Percentiles rank a stretch among this genome's conserved stretches.
These are phyloP conservation scores for Oriolus oriolus DNA, from an alignment of 2,113 vertebrate species.

Conservation along the genomic window DNA sequence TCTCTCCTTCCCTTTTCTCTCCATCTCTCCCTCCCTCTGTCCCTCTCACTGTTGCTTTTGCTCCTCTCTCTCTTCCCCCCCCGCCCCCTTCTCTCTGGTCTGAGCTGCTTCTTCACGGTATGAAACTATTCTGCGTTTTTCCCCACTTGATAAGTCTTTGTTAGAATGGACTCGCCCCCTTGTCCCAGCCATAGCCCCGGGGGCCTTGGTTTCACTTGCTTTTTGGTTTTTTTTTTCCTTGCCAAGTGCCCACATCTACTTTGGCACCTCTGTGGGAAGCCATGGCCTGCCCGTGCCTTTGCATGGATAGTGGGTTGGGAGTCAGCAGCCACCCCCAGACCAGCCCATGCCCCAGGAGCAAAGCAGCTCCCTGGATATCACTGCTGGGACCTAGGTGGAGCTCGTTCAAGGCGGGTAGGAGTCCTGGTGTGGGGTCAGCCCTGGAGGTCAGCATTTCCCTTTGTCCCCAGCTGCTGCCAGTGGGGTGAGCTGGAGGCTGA, in stretches of 20 bases:
- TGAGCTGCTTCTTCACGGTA: constrained; percentile 79
- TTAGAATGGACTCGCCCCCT: not conserved
- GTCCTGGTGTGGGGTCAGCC: not conserved
- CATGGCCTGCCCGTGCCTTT: not conserved
- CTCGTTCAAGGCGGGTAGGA: not conserved
- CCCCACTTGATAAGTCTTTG: constrained; percentile 17
- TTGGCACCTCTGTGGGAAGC: not conserved
- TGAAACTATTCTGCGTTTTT: constrained; percentile 65
- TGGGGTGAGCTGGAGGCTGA: not conserved
- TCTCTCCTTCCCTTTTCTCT: not conserved
- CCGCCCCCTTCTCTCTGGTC: constrained; percentile 51
- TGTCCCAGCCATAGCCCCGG: not conserved
- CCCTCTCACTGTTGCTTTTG: constrained; percentile 54
- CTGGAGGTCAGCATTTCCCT: not conserved
- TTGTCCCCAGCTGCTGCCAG: not conserved
- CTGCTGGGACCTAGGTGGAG: not conserved
- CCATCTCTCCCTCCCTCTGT: constrained; percentile 38
- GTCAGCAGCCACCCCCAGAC: not conserved
- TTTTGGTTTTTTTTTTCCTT: not conserved
- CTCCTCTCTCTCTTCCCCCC: not conserved
- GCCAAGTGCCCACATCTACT: not conserved
- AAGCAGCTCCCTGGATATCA: not conserved
- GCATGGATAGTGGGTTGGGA: constrained; percentile 12
- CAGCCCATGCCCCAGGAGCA: not conserved
- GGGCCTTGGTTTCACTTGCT: not conserved